Evolutionary conservation across 2,113 vertebrate species (phyloP).

Genomic region (Prolemur simus): DNA sequence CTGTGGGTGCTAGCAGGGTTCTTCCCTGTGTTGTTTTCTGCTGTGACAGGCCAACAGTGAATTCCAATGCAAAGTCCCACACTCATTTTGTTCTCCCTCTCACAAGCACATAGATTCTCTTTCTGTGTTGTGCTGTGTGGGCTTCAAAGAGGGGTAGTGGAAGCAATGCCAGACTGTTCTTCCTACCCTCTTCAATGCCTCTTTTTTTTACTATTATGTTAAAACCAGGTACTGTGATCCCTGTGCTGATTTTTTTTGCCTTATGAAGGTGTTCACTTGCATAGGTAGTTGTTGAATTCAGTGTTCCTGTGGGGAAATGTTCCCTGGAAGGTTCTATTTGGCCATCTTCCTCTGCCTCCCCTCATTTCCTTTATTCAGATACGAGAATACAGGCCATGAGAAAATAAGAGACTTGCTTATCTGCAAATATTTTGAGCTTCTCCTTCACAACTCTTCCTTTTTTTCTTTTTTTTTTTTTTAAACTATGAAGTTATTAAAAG

Average conservation of each 20-base stretch:
- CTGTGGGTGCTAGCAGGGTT: neutral
- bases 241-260: neutral
- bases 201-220: neutral
- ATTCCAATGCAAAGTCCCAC: neutral
- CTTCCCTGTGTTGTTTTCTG: neutral
- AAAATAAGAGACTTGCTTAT: neutral
- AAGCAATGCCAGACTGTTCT: neutral
- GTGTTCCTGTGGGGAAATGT: neutral
- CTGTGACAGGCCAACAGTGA: neutral
- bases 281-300: neutral
- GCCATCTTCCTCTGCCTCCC: neutral
- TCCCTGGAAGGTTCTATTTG: neutral
- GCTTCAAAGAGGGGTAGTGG: neutral
- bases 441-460: neutral
- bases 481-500: neutral
- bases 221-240: neutral
- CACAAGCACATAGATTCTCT: neutral
- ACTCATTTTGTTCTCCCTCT: neutral
- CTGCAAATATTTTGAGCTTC: neutral
- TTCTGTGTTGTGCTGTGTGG: neutral
- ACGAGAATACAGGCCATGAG: neutral
- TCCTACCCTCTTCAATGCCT: neutral
- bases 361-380: neutral
- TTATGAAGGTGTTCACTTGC: neutral
- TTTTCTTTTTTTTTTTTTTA: neutral